These are phyloP conservation scores for Hirtodrosophila confusa DNA, from an alignment of 2,888 invertebrate species.

Conservation along the genomic window DNA sequence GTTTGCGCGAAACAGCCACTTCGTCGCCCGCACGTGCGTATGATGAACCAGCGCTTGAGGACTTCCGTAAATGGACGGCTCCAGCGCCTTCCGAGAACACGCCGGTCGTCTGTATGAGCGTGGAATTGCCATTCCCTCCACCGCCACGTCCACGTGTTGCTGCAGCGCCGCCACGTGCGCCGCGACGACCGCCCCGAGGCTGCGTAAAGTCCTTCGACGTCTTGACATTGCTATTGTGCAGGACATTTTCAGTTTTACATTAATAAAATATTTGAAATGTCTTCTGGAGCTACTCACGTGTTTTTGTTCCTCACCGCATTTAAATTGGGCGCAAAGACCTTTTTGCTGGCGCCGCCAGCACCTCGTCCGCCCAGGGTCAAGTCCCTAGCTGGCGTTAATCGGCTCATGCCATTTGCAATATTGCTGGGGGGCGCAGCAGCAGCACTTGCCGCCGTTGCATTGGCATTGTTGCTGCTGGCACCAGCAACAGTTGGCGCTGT, in stretches of 20 bases:
- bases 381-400: slow-evolving; percentile 86
- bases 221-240: slow-evolving; percentile 81
- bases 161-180: slow-evolving; percentile 65
- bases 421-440: slow-evolving; percentile 23
- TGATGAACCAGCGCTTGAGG: slow-evolving; percentile 57
- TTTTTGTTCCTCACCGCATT: slow-evolving; percentile 87
- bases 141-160: slow-evolving; percentile 67
- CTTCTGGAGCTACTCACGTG: slow-evolving; percentile 74
- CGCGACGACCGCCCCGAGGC: slow-evolving; percentile 58
- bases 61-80: slow-evolving; percentile 68
- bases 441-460: slow-evolving; percentile 11
- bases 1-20: slow-evolving; percentile 66
- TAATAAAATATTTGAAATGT: fast-evolving
- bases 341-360: slow-evolving; percentile 84
- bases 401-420: slow-evolving; percentile 57
- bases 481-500: slow-evolving; percentile 30
- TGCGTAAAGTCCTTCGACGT: slow-evolving; percentile 82
- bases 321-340: slow-evolving; percentile 87
- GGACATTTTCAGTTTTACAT: neutral
- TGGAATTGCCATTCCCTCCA: slow-evolving; percentile 67
- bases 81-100: slow-evolving; percentile 84
- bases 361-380: slow-evolving; percentile 85
- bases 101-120: slow-evolving; percentile 82
- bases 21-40: slow-evolving; percentile 74
- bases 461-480: slow-evolving; percentile 26